A percentile compares a stretch with the other conserved stretches of the same genome.
Evolutionary conservation across 2,113 vertebrate genomes (phyloP).

Genomic region (Ceyx margarethae): DNA sequence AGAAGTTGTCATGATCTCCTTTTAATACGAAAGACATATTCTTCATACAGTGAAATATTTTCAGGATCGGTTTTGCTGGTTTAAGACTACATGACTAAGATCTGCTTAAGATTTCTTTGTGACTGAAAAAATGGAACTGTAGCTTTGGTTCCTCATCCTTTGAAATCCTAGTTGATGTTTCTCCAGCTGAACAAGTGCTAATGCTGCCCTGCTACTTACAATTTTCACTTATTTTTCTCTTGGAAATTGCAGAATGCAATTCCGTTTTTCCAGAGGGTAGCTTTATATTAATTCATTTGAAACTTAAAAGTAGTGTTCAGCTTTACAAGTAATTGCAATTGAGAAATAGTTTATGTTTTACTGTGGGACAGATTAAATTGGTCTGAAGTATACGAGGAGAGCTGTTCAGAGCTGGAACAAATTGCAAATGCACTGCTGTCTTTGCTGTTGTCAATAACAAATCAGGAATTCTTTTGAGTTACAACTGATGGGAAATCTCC

Average conservation of each 20-base stretch:
- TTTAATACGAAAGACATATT: not conserved
- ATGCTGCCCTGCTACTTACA: not conserved
- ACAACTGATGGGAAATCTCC: not conserved
- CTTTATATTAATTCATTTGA: not conserved
- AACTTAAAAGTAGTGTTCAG: not conserved
- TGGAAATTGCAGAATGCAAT: not conserved
- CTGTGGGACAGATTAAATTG: not conserved
- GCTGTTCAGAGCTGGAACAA: not conserved
- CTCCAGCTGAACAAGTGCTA: not conserved
- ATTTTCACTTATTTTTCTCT: not conserved
- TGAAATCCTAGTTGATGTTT: not conserved
- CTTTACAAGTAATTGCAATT: not conserved
- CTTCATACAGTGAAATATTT: not conserved
- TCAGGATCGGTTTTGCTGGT: not conserved
- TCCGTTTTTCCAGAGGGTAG: not conserved
- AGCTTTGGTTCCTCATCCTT: not conserved
- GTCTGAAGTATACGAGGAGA: not conserved
- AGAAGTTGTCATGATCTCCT: not conserved
- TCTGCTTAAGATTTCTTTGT: not conserved
- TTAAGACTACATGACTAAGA: not conserved
- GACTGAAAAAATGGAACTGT: not conserved
- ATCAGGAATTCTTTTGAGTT: not conserved
- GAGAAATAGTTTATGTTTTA: not conserved
- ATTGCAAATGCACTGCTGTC: not conserved
- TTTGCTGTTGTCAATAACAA: not conserved